Evolutionary conservation across 1,140 invertebrate species (phyloP), one percentile per base, ranked within the genome.

Genomic region (Zeugodacus cucurbitae): DNA sequence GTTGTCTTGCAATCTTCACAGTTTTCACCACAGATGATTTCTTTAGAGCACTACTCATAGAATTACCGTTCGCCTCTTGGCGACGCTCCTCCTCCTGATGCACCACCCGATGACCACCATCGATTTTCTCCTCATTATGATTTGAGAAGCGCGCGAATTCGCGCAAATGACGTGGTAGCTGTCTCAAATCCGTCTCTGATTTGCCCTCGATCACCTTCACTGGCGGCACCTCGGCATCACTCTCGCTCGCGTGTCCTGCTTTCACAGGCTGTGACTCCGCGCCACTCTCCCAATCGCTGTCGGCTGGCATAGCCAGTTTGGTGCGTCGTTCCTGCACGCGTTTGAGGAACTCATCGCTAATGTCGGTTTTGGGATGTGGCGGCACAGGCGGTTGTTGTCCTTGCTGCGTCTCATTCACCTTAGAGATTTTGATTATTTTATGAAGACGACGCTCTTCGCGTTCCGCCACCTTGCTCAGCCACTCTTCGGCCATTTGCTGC

Each of bases 401-500:
- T 41, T 86, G 1, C 90, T 91, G 90, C 20, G 92, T 91, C 74
- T 93, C 91, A 37, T 78, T 82, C 17, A 92, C 89, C 87, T 93
- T 92, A 0, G 91, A 91, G 82, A 97, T 95, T 94, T 97, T 97
- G 26, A 98, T 96, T 22, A 97, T 94, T 93, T 97, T 97, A 44
- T 96, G 95, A 78, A 96, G 95, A 87, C 96, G 96, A 44, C 97
- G 94, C 90, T 97, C 95, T 89, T 96, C 95, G n/a, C 96, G 94
- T 93, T 97, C 96, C 2, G 96, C 95, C 86, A 97, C 95, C 94
- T 97, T 96, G 90, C 95, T 94, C 91, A 97, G 95, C 93, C 97
- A 98, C 93, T 98, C 97, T 88, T 96, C 95, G 91, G 97, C 97
- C 97, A 98, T 97, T 91, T 95, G 94, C 89, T 96, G 95, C 11